These are phyloP conservation scores for Perdita meconis DNA, from an alignment of 2,888 invertebrate species.

Conservation along the genomic window DNA sequence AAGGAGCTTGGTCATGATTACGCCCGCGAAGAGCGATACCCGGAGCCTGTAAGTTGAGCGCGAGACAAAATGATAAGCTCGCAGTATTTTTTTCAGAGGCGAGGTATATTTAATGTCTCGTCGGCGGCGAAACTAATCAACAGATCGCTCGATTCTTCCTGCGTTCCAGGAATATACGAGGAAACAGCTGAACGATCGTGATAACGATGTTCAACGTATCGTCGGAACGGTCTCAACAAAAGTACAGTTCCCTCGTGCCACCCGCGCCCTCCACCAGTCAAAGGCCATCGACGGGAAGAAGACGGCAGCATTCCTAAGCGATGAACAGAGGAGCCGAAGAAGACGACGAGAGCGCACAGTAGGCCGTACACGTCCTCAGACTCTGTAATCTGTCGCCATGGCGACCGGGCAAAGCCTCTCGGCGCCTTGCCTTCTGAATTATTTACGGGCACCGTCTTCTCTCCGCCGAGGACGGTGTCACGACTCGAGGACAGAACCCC, in stretches of 20 bases:
- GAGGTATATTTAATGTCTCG: too few relatives aligned
- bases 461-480: slow-evolving; percentile 68
- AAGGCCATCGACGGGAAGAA: slow-evolving; percentile 24
- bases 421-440: slow-evolving; percentile 78
- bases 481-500: slow-evolving; percentile 65
- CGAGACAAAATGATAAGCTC: too few relatives aligned
- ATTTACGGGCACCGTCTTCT: slow-evolving; percentile 74
- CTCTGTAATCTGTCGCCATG: slow-evolving; percentile 79
- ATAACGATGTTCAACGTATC: slow-evolving; percentile 42
- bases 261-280: slow-evolving; percentile 1
- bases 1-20: slow-evolving; percentile 38
- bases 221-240: slow-evolving; percentile 22
- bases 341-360: slow-evolving; percentile 41
- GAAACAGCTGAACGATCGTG: slow-evolving; percentile 28
- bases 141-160: neutral
- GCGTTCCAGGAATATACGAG: neutral
- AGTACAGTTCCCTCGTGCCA: slow-evolving; percentile 23
- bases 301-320: slow-evolving; percentile 24
- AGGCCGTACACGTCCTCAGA: slow-evolving; percentile 67
- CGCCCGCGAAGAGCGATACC: slow-evolving; percentile 29
- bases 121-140: neutral
- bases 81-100: too few relatives aligned
- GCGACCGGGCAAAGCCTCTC: slow-evolving; percentile 74
- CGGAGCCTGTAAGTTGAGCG: too few relatives aligned
- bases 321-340: slow-evolving; percentile 27